Conservation (phyloP, 2,888 invertebrate genomes). For the Meliscaeva auricollis region DNA sequence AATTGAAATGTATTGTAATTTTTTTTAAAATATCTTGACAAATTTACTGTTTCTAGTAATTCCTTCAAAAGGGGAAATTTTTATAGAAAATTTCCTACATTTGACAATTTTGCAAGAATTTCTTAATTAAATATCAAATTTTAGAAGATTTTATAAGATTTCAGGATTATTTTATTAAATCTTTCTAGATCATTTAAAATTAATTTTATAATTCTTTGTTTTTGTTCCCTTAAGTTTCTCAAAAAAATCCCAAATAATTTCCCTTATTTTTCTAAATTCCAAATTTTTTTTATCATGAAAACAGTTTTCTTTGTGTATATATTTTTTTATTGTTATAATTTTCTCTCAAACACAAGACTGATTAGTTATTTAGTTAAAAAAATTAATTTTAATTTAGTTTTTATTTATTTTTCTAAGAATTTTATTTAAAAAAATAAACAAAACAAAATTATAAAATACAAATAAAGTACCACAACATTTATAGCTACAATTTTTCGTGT, state of each 20-base stretch:
- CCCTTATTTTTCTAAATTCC: too few relatives aligned
- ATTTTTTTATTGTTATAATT: conserved; percentile 40
- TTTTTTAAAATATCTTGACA: neutral
- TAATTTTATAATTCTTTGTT: neutral
- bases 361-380: conserved; percentile 72
- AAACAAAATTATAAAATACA: conserved; percentile 15
- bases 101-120: neutral
- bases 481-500: conserved; percentile 66
- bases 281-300: too few relatives aligned
- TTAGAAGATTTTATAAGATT: too few relatives aligned
- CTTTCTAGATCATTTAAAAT: neutral
- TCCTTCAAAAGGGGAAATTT: neutral
- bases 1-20: neutral
- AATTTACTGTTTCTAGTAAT: neutral
- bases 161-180: too few relatives aligned
- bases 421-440: conserved; percentile 12
- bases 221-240: too few relatives aligned
- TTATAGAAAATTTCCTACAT: neutral
- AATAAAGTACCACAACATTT: conserved; percentile 28
- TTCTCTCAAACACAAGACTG: conserved; percentile 72
- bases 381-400: conserved; percentile 53
- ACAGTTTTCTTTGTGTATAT: neutral
- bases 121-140: neutral
- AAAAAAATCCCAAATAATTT: too few relatives aligned
- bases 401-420: conserved; percentile 35